Evolutionary conservation across 2,797 vertebrate genomes (phyloP).

Genomic region (Choloepus didactylus): DNA sequence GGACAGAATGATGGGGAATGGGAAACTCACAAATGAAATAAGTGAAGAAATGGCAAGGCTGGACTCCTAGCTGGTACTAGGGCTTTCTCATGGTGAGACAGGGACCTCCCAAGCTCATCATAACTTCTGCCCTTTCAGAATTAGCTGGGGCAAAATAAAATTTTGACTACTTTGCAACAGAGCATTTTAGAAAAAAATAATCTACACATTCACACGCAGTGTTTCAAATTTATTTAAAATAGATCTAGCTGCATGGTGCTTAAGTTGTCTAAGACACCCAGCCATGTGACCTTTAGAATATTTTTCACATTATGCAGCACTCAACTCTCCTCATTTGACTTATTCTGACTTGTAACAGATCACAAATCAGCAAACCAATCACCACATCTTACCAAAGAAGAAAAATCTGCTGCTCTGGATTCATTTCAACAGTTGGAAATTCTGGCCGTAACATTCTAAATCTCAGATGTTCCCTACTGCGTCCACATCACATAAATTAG

Average conservation of each 20-base stretch:
- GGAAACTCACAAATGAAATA: not conserved
- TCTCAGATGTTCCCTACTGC: conserved; percentile 72
- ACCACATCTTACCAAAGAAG: conserved; percentile 71
- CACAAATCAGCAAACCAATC: conserved; percentile 62
- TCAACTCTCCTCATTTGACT: conserved; percentile 49
- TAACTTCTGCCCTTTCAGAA: not conserved
- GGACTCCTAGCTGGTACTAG: not conserved
- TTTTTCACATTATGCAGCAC: conserved; percentile 71
- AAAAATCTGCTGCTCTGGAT: conserved; percentile 76
- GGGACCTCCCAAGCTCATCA: not conserved
- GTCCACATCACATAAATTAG: conserved; percentile 67
- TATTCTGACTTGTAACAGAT: conserved; percentile 75
- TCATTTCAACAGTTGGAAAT: conserved; percentile 68
- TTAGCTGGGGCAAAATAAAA: conserved; percentile 10
- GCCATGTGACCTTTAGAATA: conserved; percentile 63
- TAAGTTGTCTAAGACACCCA: conserved; percentile 20
- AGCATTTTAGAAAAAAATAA: conserved; percentile 21
- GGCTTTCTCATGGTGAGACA: not conserved
- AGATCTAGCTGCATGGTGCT: not conserved
- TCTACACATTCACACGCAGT: not conserved
- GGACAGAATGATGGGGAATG: not conserved
- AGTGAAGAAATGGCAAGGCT: not conserved
- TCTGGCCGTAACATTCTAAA: conserved; percentile 54
- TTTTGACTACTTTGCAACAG: conserved; percentile 15
- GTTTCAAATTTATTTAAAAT: conserved; percentile 36